Base-by-base conservation (phyloP, 2,797 vertebrate genomes). In the Gallinago stenura region DNA sequence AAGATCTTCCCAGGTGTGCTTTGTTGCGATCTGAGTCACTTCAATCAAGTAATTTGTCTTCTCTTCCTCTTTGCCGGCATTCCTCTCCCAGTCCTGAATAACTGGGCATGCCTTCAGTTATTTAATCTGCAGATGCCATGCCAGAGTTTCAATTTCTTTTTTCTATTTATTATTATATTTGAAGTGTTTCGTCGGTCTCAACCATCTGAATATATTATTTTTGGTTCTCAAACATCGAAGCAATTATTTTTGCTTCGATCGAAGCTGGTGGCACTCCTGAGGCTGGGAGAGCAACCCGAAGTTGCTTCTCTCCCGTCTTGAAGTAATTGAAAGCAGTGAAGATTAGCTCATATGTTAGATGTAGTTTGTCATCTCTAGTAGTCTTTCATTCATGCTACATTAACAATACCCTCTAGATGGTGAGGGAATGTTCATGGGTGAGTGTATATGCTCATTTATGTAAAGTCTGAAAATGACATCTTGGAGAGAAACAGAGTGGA, bases 401-500 rank as follows among this genome's bases (percentile, higher is more conserved):
- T 73, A 71, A 41, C 48, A 89, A 10, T 73, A 37, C 78, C 58
- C 48, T 87, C 78, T 90, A 81, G 81, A 41, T 79, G 64, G n/a
- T 41, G 31, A 48, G 39, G 48, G 48, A 78, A 68, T 68, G 50
- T 69, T 41, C 41, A 41, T 12, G 75, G 45, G 14, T 93, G 84
- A 57, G 54, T 64, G 45, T 79, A 14, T 66, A 10, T 48, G 43
- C 30, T 87, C 8, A 24, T 65, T 87, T 73, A 64, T 30, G 56
- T 4, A 53, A 41, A 79, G 15, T 77, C 22, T 62, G 73, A 73
- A 95, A 90, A 89, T 87, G 64, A 70, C 28, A 46, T 85, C 31
- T 43, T 0, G 0, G 45, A 82, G 75, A 70, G 60, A 80, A 91
- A 51, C 0, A 0, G 46, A 58, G 43, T 85, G 43, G 56, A 87